Conservation (phyloP, 2,797 vertebrate genomes). For the Anas capensis region DNA sequence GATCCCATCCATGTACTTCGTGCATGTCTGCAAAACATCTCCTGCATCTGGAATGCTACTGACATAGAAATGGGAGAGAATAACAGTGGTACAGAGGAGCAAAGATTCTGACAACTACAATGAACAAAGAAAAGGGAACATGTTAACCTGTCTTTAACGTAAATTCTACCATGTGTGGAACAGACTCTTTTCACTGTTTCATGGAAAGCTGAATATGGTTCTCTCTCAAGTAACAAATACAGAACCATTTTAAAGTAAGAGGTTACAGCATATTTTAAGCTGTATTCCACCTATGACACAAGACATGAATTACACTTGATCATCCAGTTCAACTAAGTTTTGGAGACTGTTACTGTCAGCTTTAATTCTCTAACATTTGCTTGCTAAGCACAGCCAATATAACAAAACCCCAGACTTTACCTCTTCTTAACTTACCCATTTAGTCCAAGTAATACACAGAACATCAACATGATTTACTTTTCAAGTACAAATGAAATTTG, state of each 20-base stretch:
- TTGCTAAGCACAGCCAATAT: not conserved
- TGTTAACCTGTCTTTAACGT: conserved; percentile 31
- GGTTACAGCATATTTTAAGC: not conserved
- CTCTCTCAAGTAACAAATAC: not conserved
- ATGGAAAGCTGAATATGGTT: not conserved
- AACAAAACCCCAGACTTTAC: conserved; percentile 31
- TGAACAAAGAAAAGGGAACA: not conserved
- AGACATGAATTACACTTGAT: not conserved
- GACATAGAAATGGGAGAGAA: not conserved
- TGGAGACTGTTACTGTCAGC: not conserved
- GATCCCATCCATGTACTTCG: not conserved
- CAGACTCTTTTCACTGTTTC: not conserved
- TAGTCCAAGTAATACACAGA: conserved; percentile 30
- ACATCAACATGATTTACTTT: conserved; percentile 7
- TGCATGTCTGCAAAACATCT: conserved; percentile 30
- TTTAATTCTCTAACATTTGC: not conserved
- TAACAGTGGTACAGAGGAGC: not conserved
- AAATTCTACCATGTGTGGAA: not conserved
- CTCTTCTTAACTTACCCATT: conserved; percentile 10
- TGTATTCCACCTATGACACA: not conserved
- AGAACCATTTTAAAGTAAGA: not conserved
- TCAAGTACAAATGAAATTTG: conserved; percentile 15
- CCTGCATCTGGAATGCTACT: not conserved
- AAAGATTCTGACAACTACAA: conserved; percentile 3
- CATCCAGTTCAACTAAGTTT: not conserved